Conservation (phyloP, 2,797 vertebrate genomes). For the Sandelia bainsii region DNA sequence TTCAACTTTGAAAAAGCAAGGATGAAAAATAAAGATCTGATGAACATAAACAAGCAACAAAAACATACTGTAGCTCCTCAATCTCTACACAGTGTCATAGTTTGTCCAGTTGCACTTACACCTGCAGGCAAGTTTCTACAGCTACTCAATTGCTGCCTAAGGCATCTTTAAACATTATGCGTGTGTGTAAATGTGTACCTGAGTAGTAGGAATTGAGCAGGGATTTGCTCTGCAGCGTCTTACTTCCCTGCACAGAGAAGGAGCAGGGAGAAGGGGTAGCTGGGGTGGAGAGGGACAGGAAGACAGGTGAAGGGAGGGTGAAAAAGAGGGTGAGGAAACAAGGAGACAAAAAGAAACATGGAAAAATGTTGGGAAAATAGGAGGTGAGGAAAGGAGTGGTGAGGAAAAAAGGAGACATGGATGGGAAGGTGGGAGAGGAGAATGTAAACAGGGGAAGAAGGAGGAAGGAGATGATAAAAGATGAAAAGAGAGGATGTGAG, state of each 20-base stretch:
- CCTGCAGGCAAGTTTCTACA: background rate
- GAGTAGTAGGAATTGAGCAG: conserved; percentile 91
- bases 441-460: too few species aligned
- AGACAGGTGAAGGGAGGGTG: conserved; percentile 9
- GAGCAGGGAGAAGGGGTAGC: conserved; percentile 89
- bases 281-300: conserved; percentile 55
- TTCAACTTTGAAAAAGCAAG: background rate
- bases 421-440: background rate
- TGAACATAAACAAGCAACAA: background rate
- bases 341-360: conserved; percentile 67
- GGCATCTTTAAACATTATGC: conserved; percentile 10
- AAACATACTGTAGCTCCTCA: background rate
- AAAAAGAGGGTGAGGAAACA: background rate
- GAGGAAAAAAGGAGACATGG: background rate
- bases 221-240: conserved; percentile 91
- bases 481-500: background rate
- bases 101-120: too few species aligned
- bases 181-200: conserved; percentile 72
- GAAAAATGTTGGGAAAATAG: conserved; percentile 66
- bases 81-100: too few species aligned
- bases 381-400: background rate
- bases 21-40: background rate
- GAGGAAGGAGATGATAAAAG: background rate
- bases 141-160: background rate
- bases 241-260: conserved; percentile 91